phyloP scores from a whole-genome alignment of 2,113 vertebrate genomes.

The Elachura formosa region DNA sequence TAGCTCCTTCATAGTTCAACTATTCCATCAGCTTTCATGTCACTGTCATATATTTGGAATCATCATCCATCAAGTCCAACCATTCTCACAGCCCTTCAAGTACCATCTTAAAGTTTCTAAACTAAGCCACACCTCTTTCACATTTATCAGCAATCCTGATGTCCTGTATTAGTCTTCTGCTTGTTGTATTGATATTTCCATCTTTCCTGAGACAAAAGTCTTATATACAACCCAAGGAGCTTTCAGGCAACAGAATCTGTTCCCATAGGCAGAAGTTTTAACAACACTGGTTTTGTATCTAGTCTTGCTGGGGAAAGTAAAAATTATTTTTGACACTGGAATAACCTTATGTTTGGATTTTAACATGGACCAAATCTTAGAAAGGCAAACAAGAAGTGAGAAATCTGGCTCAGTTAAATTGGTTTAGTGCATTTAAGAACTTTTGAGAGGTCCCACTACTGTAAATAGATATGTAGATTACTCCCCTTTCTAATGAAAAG shows the following conservation, averaged over 20 bases:
- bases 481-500: background rate
- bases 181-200: background rate
- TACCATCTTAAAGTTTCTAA: background rate
- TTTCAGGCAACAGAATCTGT: background rate
- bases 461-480: background rate
- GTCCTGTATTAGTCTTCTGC: background rate
- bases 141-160: background rate
- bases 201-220: background rate
- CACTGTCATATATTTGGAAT: background rate
- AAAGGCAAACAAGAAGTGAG: background rate
- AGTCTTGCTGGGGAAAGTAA: background rate
- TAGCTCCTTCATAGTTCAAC: background rate
- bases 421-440: background rate
- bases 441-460: background rate
- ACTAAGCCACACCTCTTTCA: background rate
- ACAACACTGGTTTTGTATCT: background rate
- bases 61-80: background rate
- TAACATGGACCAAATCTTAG: background rate
- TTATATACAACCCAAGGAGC: accelerated
- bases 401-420: background rate
- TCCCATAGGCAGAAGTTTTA: background rate
- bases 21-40: background rate
- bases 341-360: background rate
- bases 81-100: background rate
- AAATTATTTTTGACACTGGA: background rate